Conservation (phyloP, 2,113 vertebrate species). For the Gavia stellata region DNA sequence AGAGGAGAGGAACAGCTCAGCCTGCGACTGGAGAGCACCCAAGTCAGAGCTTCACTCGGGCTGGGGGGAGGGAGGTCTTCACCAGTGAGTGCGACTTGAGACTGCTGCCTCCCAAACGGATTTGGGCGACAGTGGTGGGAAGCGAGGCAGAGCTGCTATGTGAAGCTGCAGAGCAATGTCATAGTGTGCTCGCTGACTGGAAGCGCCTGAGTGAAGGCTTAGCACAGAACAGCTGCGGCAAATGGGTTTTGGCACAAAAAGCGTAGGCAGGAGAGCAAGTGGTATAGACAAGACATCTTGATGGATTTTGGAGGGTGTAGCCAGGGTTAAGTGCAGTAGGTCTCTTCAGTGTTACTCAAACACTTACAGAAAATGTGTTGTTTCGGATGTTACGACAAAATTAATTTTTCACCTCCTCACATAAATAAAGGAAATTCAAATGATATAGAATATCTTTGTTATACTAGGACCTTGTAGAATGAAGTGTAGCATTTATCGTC, state of each 20-base stretch:
- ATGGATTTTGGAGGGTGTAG: neutral
- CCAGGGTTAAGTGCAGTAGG: neutral
- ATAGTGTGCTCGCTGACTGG: neutral
- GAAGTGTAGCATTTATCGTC: neutral
- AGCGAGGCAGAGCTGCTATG: neutral
- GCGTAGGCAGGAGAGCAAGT: neutral
- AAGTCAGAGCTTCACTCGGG: neutral
- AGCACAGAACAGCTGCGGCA: neutral
- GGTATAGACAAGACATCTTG: neutral
- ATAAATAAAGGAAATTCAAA: neutral
- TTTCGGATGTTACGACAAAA: neutral
- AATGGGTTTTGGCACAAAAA: neutral
- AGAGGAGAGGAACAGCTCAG: neutral
- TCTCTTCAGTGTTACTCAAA: neutral
- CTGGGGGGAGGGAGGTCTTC: neutral
- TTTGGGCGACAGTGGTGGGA: neutral
- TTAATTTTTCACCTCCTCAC: neutral
- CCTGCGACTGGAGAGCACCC: neutral
- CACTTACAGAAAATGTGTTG: neutral
- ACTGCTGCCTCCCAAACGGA: neutral
- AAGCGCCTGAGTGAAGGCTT: neutral
- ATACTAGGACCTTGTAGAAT: neutral
- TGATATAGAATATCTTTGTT: neutral
- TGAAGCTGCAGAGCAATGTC: neutral
- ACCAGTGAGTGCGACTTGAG: neutral